Evolutionary conservation across 2,888 invertebrate species (phyloP).

Genomic region (Timandra comae): DNA sequence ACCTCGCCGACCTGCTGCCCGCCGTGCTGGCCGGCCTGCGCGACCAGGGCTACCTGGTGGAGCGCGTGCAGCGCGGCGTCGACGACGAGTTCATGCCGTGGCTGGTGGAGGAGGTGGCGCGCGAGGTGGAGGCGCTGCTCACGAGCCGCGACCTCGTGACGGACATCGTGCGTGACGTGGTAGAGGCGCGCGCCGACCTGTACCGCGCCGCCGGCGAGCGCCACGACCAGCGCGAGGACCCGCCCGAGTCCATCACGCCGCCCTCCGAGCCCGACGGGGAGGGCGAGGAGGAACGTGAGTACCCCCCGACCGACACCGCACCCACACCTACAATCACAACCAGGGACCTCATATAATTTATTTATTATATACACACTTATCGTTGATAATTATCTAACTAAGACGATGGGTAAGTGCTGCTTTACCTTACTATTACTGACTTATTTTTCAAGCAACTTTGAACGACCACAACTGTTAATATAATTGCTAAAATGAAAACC

Average conservation of each 20-base stretch:
- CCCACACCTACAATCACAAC: no score
- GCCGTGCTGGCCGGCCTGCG: constrained; percentile 88
- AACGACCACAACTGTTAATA: no score
- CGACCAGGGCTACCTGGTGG: constrained; percentile 82
- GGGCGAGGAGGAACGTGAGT: constrained; percentile 34
- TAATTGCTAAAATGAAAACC: no score
- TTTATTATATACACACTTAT: no score
- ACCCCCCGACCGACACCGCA: background rate
- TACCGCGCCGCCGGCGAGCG: constrained; percentile 64
- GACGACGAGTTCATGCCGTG: constrained; percentile 91
- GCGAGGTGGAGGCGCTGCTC: constrained; percentile 87
- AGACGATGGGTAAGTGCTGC: no score
- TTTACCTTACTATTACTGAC: no score
- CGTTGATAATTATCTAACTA: no score
- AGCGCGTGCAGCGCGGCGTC: constrained; percentile 79
- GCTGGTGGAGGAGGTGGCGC: constrained; percentile 88
- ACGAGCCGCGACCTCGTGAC: constrained; percentile 88
- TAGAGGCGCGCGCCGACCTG: constrained; percentile 83
- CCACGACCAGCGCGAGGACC: constrained; percentile 30
- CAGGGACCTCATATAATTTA: no score
- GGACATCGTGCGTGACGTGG: constrained; percentile 86
- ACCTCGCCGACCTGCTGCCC: constrained; percentile 91
- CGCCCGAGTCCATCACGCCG: constrained; percentile 13
- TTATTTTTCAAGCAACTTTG: no score
- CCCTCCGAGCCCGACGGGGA: constrained; percentile 26